Evolutionary conservation across 2,113 vertebrate species (phyloP), one percentile per base, ranked within the genome.

Genomic region (Thinocorus orbignyianus): DNA sequence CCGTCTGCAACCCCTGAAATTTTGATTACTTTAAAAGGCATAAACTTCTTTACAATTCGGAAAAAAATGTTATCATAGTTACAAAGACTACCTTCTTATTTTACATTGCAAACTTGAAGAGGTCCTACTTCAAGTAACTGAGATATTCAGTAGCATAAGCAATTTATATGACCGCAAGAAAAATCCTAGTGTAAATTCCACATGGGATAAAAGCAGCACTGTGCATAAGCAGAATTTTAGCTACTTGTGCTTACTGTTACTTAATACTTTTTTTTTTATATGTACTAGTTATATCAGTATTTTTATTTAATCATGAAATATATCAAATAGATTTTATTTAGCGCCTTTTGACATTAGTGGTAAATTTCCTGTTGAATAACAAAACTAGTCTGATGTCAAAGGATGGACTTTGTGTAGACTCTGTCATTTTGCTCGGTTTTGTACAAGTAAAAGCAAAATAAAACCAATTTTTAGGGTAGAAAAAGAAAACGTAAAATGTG

Each of bases 401-500:
- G 85, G 64, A 17, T 48, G 57, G 26, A 19, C 31, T 62, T 85
- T 68, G 54, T 60, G 4, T 94, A 64, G 66, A 31, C 60, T 37
- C 6, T 90, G 74, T 81, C 60, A 44, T 48, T 95, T 82, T 85
- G 54, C 14, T 80, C n/a, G 13, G 35, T 96, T 96, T 97, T 94
- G 74, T 74, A 71, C 46, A 82, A 95, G 65, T 41, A 66, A 97
- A 96, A 90, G 58, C 48, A 83, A 62, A 92, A 39, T 42, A 81
- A 84, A 97, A 42, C 31, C 18, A 39, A 72, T 87, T 92, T 95
- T 93, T 91, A 90, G 69, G 51, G 73, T 89, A 90, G 77, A 87
- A 89, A 86, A 76, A 69, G 48, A 33, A 91, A 96, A 39, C 41
- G 35, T 30, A 58, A 78, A 82, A 91, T 52, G 39, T 70, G 85